Base-by-base conservation (phyloP, 2,888 invertebrate genomes). In the Apotomis betuletana region DNA sequence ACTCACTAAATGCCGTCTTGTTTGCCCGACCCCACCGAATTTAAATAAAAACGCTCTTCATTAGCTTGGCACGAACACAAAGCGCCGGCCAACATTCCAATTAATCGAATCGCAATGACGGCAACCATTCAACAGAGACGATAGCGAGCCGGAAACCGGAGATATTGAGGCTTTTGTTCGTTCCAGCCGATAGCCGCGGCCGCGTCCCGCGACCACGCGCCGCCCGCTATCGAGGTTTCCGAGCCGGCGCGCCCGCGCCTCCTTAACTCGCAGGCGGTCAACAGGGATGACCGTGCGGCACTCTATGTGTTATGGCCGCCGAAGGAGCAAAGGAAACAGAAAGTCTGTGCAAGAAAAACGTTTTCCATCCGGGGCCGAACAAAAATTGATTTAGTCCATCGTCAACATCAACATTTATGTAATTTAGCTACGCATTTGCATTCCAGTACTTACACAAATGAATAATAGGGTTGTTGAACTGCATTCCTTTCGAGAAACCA, bases 1-100 rank as follows among this genome's bases (percentile, higher is more conserved):
- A 70, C 59, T 54, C 59, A 36, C 64, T 64, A 62, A 62, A 58
- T 58, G 41, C 57, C 58, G 10, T 62, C 60, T 41, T 69, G 69
- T 57, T 63, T 62, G 57, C 55, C 57, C 13, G 9, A 6, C 54
- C n/a, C 36, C 67, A 15, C 13, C 5, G 38, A 51, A 64, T 69
- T 69, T 64, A 64, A 70, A 70, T 70, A 63, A 52, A 63, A 54
- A 62, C 13, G 13, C 27, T 52, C 13, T 61, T 65, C 58, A 70
- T 70, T 52, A 51, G 46, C 49, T n/a, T 46, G 8, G 49, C 9
- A 38, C 61, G 13, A 36, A 6, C 1, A 6, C 41, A 6, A 41
- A 61, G 52, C 60, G 27, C 55, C 52, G 52, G 52, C 64, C 64
- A 6, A 6, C 13, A 5, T 27, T 27, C 51, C 38, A 54, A 51